Conservation (phyloP, 2,113 vertebrate species). For the Telmatochromis sp. region DNA sequence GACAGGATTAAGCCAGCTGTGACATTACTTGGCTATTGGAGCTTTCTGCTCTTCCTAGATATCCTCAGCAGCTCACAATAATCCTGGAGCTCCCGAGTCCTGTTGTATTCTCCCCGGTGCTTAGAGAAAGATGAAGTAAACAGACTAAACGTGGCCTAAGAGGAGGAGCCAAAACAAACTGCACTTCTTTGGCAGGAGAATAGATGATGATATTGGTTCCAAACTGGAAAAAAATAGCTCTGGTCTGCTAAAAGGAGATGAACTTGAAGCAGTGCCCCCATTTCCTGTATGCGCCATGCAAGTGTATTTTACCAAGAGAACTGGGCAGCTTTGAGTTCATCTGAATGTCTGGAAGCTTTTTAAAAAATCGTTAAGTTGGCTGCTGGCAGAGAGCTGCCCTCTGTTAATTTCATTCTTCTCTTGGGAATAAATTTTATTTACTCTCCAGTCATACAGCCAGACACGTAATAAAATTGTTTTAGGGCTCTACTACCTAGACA, state of each 20-base stretch:
- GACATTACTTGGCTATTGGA: conserved; percentile 1
- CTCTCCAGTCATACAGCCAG: background rate
- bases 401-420: conserved; percentile 16
- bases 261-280: background rate
- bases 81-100: background rate
- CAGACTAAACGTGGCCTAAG: background rate
- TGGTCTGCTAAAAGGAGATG: background rate
- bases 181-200: background rate
- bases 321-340: background rate
- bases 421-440: background rate
- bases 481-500: background rate
- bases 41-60: background rate
- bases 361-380: conserved; percentile 6
- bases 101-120: background rate
- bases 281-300: background rate
- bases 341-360: background rate
- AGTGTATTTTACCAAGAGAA: background rate
- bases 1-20: conserved; percentile 1
- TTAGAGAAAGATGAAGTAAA: background rate
- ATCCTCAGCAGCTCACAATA: background rate
- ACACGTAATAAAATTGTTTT: background rate
- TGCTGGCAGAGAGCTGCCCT: background rate
- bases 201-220: background rate
- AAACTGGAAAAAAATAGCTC: background rate
- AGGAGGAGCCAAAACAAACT: background rate